Percentiles rank a stretch among this genome's conserved stretches.
These are phyloP conservation scores for Lepus oiostolus DNA, from an alignment of 2,797 vertebrate species.

Conservation along the genomic window DNA sequence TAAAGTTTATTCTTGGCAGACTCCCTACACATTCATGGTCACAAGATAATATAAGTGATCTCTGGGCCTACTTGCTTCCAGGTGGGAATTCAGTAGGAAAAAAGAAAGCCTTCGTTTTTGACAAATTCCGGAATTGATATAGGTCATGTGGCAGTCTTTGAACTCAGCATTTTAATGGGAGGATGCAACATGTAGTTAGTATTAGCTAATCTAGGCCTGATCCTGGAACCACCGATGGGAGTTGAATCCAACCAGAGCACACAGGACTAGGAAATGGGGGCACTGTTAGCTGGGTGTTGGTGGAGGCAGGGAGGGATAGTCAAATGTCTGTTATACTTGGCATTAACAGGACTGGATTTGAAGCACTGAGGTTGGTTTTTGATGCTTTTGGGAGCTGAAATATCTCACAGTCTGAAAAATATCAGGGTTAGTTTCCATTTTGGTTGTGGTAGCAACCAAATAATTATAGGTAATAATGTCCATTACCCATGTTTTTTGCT, in stretches of 20 bases:
- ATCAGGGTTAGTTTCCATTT: slow-evolving; percentile 9
- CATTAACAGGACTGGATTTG: background rate
- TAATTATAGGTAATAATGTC: background rate
- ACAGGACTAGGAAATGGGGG: background rate
- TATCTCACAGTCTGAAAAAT: background rate
- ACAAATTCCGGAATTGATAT: background rate
- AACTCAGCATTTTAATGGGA: slow-evolving; percentile 3
- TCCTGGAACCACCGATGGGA: background rate
- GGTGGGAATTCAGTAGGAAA: background rate
- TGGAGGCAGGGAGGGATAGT: background rate
- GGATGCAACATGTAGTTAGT: background rate
- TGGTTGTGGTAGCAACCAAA: background rate
- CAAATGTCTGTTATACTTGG: background rate
- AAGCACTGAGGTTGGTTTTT: background rate
- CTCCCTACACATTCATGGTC: background rate
- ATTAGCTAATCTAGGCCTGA: background rate
- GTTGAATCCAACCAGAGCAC: background rate
- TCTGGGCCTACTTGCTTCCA: background rate
- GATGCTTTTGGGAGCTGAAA: background rate
- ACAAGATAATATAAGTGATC: background rate
- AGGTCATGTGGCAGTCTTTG: background rate
- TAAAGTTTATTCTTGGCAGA: background rate
- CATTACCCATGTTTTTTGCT: background rate
- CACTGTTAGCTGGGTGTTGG: background rate
- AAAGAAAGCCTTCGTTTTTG: background rate